Evolutionary conservation across 2,797 vertebrate genomes (phyloP), one percentile per base, ranked within the genome.

Genomic region (Pyrocephalus nanus): DNA sequence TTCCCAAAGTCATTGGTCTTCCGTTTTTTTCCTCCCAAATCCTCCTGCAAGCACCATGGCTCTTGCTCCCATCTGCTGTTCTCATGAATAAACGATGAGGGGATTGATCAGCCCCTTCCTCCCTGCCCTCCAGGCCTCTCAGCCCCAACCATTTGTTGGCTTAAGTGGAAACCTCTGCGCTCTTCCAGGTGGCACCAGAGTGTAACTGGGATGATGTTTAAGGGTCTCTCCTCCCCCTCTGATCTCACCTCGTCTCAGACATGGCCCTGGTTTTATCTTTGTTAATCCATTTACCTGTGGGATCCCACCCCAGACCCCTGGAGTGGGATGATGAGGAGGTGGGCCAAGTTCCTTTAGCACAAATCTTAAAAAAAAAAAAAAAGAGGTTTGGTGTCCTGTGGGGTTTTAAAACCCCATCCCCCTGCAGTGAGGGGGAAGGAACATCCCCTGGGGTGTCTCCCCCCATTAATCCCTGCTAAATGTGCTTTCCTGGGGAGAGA

Each of bases 71-170:
- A 82, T 58, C 92, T 80, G 82, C 90, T 51, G 1, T 25, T 34
- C 40, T 88, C 72, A 93, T 97, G 95, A 96, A 97, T 97, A 97
- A 96, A 92, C 92, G 93, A 97, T 95, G 94, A 90, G 91, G 65
- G 71, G 61, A 96, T 96, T 95, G 96, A 97, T 97, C 94, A 96
- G 86, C 54, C 93, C 75, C 80, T 83, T 91, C 80, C 81, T 91
- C 83, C 91, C 95, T 95, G 90, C 11, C 40, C 66, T 97, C 92
- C 81, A 71, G 87, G 87, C 83, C 93, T 92, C 96, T 91, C 78
- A 50, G 43, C 54, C 74, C 61, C 4, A 0, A 54, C 53, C 15
- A 3, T 65, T 55, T 23, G 2, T 40, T 87, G 90, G 42, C 54
- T 88, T 47, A 58, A 71, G 58, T 43, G 72, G 71, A 95, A 78